Percentiles rank a stretch among this genome's conserved stretches.
Conservation (phyloP, 2,113 vertebrate species). For the Passer montanus region DNA sequence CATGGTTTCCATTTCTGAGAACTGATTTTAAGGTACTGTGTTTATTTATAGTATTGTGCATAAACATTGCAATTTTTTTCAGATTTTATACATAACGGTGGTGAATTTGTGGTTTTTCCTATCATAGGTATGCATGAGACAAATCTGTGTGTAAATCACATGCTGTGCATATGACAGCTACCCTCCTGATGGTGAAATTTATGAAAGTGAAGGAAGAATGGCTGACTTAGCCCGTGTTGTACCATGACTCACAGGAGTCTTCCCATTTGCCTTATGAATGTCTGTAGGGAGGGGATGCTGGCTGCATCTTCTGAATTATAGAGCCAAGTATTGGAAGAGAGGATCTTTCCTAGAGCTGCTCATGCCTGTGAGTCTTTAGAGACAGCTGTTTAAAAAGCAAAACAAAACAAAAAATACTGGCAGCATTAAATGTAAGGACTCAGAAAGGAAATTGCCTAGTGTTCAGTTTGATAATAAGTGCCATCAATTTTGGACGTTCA, state of each 20-base stretch:
- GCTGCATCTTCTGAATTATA: background rate
- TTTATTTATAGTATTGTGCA: background rate
- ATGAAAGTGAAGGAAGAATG: background rate
- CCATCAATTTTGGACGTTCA: background rate
- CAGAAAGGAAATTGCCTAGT: background rate
- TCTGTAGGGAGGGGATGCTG: conserved; percentile 8
- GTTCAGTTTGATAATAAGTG: conserved; percentile 20
- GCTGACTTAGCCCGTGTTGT: background rate
- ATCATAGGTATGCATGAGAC: background rate
- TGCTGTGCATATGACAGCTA: background rate
- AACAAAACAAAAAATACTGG: conserved; percentile 34
- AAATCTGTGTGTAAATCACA: background rate
- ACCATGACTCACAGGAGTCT: conserved; percentile 22
- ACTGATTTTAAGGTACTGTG: background rate
- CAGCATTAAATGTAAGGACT: background rate
- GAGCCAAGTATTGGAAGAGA: conserved; percentile 32
- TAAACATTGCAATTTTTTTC: background rate
- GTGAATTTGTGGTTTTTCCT: background rate
- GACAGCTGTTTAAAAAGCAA: conserved; percentile 30
- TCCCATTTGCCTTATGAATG: background rate
- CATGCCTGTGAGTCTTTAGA: conserved; percentile 4
- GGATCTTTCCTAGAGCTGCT: conserved; percentile 23
- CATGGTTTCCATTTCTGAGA: background rate
- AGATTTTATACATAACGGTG: background rate
- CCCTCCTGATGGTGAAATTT: background rate